These are phyloP conservation scores for Lithosia quadra DNA, from an alignment of 2,888 invertebrate genomes.

Conservation along the genomic window DNA sequence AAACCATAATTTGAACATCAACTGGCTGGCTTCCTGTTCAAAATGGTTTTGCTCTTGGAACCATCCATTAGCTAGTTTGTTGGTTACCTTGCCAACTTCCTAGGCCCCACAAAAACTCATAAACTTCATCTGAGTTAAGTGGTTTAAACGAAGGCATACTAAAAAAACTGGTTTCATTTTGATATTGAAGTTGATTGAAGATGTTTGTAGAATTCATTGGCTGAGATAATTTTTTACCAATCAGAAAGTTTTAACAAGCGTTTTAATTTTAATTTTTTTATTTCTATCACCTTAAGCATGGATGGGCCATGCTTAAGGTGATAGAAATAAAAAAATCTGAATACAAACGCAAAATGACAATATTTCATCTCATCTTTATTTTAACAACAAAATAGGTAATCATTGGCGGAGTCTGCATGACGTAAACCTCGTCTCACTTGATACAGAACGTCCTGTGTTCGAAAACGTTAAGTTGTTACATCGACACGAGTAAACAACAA, in stretches of 20 bases:
- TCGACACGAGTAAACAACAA: conserved; percentile 82
- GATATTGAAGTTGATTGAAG: not conserved
- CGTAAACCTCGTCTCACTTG: conserved; percentile 68
- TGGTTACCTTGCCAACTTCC: conserved; percentile 60
- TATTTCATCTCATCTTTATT: conserved; percentile 9
- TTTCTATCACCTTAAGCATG: no score
- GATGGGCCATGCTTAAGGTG: not conserved
- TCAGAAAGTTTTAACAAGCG: no score
- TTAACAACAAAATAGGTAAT: conserved; percentile 16
- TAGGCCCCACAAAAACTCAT: conserved; percentile 54
- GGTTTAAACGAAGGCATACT: not conserved
- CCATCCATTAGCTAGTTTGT: conserved; percentile 37
- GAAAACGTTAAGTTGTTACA: conserved; percentile 76
- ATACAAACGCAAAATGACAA: conserved; percentile 17
- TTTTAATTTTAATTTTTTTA: no score
- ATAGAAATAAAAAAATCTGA: not conserved
- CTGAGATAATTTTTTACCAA: conserved; percentile 6
- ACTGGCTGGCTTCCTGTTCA: conserved; percentile 56
- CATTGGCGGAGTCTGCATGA: conserved; percentile 56
- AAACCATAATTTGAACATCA: conserved; percentile 21
- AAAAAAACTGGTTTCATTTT: conserved; percentile 21
- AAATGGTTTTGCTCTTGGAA: conserved; percentile 66
- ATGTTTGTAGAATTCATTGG: not conserved
- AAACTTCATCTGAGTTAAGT: conserved; percentile 39
- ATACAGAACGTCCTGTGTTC: conserved; percentile 74